phyloP scores from a whole-genome alignment of 1,140 invertebrate genomes.

The Drosophila trapezifrons region DNA sequence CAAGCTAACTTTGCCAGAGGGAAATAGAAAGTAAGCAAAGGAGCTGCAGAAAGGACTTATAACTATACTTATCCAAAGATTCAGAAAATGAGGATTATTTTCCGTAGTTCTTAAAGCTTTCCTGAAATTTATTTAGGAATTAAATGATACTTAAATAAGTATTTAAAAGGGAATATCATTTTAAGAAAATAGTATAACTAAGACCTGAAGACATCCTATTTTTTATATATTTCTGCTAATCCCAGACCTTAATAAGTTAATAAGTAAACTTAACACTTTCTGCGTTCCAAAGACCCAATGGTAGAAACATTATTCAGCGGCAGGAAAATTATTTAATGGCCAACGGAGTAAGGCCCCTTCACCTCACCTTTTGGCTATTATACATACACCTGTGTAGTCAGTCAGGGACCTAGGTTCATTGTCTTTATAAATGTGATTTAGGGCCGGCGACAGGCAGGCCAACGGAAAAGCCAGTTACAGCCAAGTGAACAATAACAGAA shows the following conservation, averaged over 20 bases:
- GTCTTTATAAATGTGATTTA: constrained; percentile 60
- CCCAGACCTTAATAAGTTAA: background rate
- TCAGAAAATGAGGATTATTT: too few species aligned
- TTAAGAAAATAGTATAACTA: background rate
- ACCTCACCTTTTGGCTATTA: constrained; percentile 3
- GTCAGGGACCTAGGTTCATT: constrained; percentile 57
- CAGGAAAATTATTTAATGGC: constrained; percentile 33
- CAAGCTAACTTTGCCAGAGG: background rate
- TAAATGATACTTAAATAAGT: background rate
- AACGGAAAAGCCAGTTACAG: constrained; percentile 54
- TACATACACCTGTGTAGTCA: constrained; percentile 7
- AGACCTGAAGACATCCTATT: background rate
- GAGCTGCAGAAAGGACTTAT: too few species aligned
- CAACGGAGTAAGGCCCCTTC: constrained; percentile 7
- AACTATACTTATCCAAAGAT: too few species aligned
- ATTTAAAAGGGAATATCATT: background rate
- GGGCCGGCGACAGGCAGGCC: constrained; percentile 60
- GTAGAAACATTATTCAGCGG: background rate
- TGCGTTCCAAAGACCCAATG: background rate
- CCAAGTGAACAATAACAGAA: constrained; percentile 22
- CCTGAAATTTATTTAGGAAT: background rate
- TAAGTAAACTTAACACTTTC: background rate
- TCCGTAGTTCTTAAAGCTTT: background rate
- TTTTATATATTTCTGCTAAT: background rate
- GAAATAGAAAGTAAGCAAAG: background rate